Evolutionary conservation across 2,888 invertebrate genomes (phyloP).

Genomic region (Mimas tiliae): DNA sequence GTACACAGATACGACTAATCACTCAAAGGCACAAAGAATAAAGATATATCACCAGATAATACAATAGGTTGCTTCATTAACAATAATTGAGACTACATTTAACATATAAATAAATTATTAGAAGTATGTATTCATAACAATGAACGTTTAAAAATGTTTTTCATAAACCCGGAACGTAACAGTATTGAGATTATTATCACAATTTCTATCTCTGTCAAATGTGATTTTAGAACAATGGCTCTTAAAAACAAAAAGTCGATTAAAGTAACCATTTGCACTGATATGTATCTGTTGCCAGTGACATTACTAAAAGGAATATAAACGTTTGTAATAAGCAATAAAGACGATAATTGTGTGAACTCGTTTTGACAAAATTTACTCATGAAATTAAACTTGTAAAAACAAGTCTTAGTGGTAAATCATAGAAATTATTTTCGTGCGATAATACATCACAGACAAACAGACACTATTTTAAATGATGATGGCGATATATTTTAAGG

Average conservation of each 20-base stretch:
- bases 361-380: constrained; percentile 2
- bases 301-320: constrained; percentile 22
- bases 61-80: neutral
- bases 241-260: constrained; percentile 53
- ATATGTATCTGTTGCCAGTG: constrained; percentile 38
- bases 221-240: constrained; percentile 55
- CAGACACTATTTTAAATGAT: too few species aligned
- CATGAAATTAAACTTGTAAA: neutral
- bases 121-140: constrained; percentile 12
- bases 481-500: too few species aligned
- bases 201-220: constrained; percentile 50
- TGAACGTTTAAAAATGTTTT: constrained; percentile 19
- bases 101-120: constrained; percentile 5
- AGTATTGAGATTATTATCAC: constrained; percentile 43
- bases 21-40: neutral
- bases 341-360: neutral
- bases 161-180: constrained; percentile 29
- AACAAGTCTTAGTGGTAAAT: neutral
- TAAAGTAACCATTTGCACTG: constrained; percentile 44
- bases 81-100: neutral
- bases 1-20: neutral
- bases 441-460: neutral
- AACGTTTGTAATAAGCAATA: constrained; percentile 29
- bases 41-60: neutral
- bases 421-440: neutral